A percentile compares a stretch with the other conserved stretches of the same genome.
Evolutionary conservation across 92 coral and sea anemone species (phyloP).

Genomic region (Parazoanthus atlanticus): DNA sequence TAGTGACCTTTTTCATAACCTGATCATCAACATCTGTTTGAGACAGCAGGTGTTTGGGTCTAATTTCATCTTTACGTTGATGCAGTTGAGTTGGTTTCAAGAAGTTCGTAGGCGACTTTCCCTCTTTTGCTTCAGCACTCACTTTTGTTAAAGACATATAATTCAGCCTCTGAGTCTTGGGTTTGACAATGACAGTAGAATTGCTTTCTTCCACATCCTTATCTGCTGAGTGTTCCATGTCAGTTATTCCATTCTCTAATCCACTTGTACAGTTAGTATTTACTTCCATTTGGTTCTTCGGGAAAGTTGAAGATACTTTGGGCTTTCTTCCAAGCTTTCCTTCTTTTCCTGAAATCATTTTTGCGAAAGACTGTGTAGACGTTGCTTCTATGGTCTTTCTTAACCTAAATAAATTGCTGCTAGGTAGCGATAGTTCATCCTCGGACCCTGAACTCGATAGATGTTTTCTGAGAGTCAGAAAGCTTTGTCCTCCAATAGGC

Average conservation of each 20-base stretch:
- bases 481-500: slow-evolving; percentile 59
- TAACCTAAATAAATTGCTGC: not conserved
- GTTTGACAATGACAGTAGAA: not conserved
- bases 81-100: not conserved
- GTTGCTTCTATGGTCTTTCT: not conserved
- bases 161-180: not conserved
- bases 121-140: not conserved
- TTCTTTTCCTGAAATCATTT: not conserved
- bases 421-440: slow-evolving; percentile 15
- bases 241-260: not conserved
- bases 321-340: not conserved
- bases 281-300: not conserved
- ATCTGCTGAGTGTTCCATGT: not conserved
- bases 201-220: not conserved
- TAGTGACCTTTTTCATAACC: slow-evolving; percentile 21
- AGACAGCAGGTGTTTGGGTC: not conserved
- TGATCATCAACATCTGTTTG: slow-evolving; percentile 27
- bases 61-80: not conserved
- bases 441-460: slow-evolving; percentile 25
- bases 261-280: not conserved
- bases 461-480: slow-evolving; percentile 16
- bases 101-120: not conserved
- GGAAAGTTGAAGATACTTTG: not conserved
- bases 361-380: not conserved
- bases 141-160: not conserved